phyloP scores from a whole-genome alignment of 2,113 vertebrate genomes.

The Amphiprion percula region DNA sequence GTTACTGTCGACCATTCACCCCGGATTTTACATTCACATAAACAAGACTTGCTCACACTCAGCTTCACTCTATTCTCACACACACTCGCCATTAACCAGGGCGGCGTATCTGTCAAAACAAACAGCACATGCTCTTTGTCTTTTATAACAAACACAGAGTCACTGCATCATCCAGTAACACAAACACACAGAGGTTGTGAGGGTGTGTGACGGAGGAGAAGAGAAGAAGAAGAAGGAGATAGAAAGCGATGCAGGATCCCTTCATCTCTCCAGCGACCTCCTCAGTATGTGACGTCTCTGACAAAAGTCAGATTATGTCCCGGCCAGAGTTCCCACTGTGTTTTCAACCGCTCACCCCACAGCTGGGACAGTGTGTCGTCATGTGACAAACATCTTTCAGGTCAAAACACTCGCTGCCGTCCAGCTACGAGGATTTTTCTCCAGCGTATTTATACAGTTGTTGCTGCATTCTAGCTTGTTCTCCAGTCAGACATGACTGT shows the following conservation, averaged over 20 bases:
- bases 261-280: slow-evolving; percentile 39
- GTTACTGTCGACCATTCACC: slow-evolving; percentile 66
- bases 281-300: slow-evolving; percentile 59
- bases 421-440: slow-evolving; percentile 4
- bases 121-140: slow-evolving; percentile 77
- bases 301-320: slow-evolving; percentile 58
- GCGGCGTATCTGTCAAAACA: slow-evolving; percentile 73
- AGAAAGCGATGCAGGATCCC: neutral
- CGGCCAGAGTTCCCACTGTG: slow-evolving; percentile 61
- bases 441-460: neutral
- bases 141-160: slow-evolving; percentile 75
- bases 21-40: slow-evolving; percentile 54
- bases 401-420: neutral
- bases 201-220: slow-evolving; percentile 11
- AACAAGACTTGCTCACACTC: slow-evolving; percentile 50
- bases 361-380: slow-evolving; percentile 64
- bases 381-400: slow-evolving; percentile 27
- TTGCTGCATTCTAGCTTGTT: too few species aligned
- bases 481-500: too few species aligned
- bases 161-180: slow-evolving; percentile 46
- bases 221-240: neutral
- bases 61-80: slow-evolving; percentile 13
- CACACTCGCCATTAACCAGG: slow-evolving; percentile 32
- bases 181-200: slow-evolving; percentile 57
- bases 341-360: slow-evolving; percentile 51